phyloP scores from a whole-genome alignment of 2,797 vertebrate genomes.

The Huso huso region DNA sequence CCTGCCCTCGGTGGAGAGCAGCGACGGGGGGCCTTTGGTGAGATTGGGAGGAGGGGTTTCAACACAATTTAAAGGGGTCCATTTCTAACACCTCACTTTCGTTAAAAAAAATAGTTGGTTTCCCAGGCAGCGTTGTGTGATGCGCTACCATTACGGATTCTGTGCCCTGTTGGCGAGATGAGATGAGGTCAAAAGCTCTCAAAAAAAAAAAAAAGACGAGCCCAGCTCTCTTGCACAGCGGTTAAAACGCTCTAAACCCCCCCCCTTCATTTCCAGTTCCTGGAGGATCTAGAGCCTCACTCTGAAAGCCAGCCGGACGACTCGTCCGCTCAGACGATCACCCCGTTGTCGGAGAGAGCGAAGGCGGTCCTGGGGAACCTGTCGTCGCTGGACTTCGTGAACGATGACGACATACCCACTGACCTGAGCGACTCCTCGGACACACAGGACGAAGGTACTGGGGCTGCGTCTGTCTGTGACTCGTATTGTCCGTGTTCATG shows the following conservation, averaged over 20 bases:
- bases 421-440: slow-evolving; percentile 85
- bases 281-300: slow-evolving; percentile 62
- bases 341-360: slow-evolving; percentile 41
- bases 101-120: too few species aligned
- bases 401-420: slow-evolving; percentile 75
- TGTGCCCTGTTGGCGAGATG: too few species aligned
- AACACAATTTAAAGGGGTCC: too few species aligned
- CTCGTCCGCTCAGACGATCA: slow-evolving; percentile 62
- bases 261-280: slow-evolving; percentile 25
- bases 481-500: too few species aligned
- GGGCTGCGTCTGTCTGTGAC: background rate
- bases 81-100: too few species aligned
- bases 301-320: slow-evolving; percentile 57
- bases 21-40: slow-evolving; percentile 45
- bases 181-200: background rate
- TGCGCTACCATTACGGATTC: too few species aligned
- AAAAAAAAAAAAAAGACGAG: background rate
- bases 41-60: slow-evolving; percentile 7
- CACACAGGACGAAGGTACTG: slow-evolving; percentile 74
- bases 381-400: slow-evolving; percentile 70
- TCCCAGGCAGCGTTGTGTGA: too few species aligned
- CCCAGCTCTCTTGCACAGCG: background rate
- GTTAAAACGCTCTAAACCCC: slow-evolving; percentile 9
- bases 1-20: slow-evolving; percentile 57
- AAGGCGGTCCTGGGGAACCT: slow-evolving; percentile 49